Base-by-base conservation (phyloP, 1,140 invertebrate species). In the Aphidius ervi region DNA sequence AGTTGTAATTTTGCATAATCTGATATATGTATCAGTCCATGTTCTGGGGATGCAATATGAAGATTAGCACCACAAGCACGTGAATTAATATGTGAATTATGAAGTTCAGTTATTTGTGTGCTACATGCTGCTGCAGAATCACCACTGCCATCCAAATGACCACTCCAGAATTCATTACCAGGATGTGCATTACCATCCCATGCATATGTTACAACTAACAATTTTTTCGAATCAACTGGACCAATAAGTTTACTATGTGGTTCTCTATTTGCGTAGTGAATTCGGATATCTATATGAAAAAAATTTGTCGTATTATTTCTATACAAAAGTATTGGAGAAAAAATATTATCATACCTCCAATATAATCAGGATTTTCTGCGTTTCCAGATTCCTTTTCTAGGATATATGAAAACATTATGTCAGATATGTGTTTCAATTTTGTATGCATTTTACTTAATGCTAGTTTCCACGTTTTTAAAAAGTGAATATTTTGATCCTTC, bases 171-270 rank as follows among this genome's bases (percentile, higher is more conserved):
- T 68, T 76, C 77, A 65, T 76, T 78, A 5, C 86, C 86, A 4
- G 86, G 86, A 56, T 86, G 77, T 2, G 86, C 80, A 66, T 88
- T 88, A 7, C 84, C 83, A 69, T 88, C 86, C 83, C 86, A 86
- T 1, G 87, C 84, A 64, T 88, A 88, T 1, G 83, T 86, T 5
- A 86, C 82, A 8, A 88, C 80, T 49, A 87, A 68, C 3, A 86
- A 68, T 68, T 85, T 86, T 31, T 80, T 82, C 37, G 67, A 71
- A 50, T 84, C n/a, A n/a, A n/a, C 74, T 0, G 63, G 62, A 6
- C 68, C 58, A 23, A 69, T 63, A 39, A 80, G 54, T 53, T 67
- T 75, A 58, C 72, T 79, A 76, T 64, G 79, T 75, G n/a, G 80
- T n/a, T n/a, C n/a, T n/a, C n/a, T n/a, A n/a, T n/a, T n/a, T n/a